Base-by-base conservation (phyloP, 2,888 invertebrate genomes). In the Tetheella fluctuosa region DNA sequence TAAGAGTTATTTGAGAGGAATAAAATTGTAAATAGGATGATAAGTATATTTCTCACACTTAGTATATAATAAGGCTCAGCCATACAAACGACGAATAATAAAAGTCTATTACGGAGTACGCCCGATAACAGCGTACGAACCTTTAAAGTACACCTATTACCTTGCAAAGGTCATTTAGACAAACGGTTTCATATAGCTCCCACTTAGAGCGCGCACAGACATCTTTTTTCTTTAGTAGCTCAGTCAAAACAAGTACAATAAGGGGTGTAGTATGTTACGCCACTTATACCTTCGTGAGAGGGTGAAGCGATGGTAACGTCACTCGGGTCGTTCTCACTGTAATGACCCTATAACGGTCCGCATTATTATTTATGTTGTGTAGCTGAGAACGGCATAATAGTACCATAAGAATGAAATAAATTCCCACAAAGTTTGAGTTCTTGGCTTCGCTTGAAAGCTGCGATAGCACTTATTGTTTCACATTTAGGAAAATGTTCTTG, bases 351-450 rank as follows among this genome's bases (percentile, higher is more conserved):
- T 91, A 92, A 91, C 90, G 85, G 86, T 73, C 82, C 84, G 86
- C 89, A 89, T 91, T 91, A 91, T 91, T 92, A 92, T 92, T 91
- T 92, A 91, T 91, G 89, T 89, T 92, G 90, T 91, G 89, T 89
- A 88, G 88, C 88, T 88, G 91, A 85, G 89, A 90, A 89, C 89
- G 87, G 90, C 86, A 90, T 92, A 91, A 91, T 91, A 91, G 88
- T 86, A 86, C 87, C 86, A 91, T 92, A 92, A 90, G 90, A 91
- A 89, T 86, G 86, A 91, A 88, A 92, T 91, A 91, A 91, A 90
- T 91, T 89, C 85, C 83, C 86, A 71, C 84, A 86, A 86, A 89
- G 79, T 88, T 91, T 86, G 88, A 87, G 88, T 84, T 86, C 85
- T 90, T 88, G 87, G 86, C 85, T 86, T 81, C 80, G 77, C 84